Evolutionary conservation across 2,113 vertebrate genomes (phyloP), one percentile per base, ranked within the genome.

Genomic region (Guaruba guarouba): DNA sequence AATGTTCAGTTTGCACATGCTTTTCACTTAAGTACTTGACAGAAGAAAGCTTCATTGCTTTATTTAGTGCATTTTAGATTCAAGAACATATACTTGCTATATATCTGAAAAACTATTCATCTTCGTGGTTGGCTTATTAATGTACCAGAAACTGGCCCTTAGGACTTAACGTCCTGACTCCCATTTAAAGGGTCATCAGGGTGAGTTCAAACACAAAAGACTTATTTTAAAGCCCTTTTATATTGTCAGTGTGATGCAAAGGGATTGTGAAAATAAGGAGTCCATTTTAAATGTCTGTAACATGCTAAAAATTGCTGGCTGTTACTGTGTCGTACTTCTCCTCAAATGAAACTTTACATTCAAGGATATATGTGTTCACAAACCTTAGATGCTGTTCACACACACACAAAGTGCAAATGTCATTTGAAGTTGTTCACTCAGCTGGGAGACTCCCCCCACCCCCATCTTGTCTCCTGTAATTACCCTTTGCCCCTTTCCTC

Each of bases 1-100:
- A 78, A 37, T 76, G 49, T 67, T 86, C 52, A 17, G 49, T 73
- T 93, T 93, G 86, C 48, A 68, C 48, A 17, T 73, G 52, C 35
- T 91, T 96, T 92, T 96, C 80, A 81, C 64, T 93, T 63, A 86
- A 90, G 41, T 82, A 49, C 57, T 91, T 88, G 77, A 66, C 63
- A 82, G 83, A 89, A 76, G 77, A 75, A 89, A 49, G 46, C 73
- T 91, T 57, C n/a, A 63, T 94, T 85, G 41, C 63, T 96, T 93
- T 78, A 44, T 90, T 91, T 86, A 41, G 61, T 52, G 24, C 57
- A 41, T 78, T 94, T 92, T 87, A 87, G 57, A 64, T 86, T 49
- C 55, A 75, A 66, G n/a, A 94, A 93, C 79, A 57, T 1, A 69
- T 92, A 69, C 70, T 92, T 71, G 31, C 52, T 84, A 7, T 91